Evolutionary conservation across 2,113 vertebrate species (phyloP).

Genomic region (Hepsetus odoe): DNA sequence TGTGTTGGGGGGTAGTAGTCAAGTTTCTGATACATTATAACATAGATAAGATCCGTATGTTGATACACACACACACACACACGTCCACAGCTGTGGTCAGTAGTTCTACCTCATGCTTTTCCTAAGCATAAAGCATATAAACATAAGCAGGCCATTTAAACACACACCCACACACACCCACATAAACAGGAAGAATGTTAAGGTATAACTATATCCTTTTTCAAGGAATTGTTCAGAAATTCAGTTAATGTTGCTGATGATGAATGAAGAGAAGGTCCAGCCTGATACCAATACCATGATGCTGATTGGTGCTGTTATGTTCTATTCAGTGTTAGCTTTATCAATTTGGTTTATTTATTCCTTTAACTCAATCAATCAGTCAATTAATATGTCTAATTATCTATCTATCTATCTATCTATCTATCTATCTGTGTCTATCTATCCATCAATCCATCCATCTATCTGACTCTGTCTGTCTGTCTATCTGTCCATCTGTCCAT

Average conservation of each 20-base stretch:
- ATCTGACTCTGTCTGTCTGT: neutral
- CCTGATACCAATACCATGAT: no score
- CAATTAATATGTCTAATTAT: neutral
- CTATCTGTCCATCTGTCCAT: neutral
- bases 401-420: neutral
- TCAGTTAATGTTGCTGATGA: no score
- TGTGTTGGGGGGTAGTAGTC: neutral
- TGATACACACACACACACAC: conserved; percentile 13
- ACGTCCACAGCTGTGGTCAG: neutral
- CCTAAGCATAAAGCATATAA: neutral
- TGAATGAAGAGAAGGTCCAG: no score
- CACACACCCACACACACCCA: neutral
- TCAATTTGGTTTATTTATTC: no score
- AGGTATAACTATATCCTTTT: neutral
- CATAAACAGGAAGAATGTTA: neutral
- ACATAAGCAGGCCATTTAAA: neutral
- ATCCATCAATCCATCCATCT: no score
- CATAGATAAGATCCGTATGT: neutral
- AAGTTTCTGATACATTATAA: neutral
- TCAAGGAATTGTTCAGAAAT: no score
- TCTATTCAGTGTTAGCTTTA: no score
- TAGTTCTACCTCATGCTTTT: neutral
- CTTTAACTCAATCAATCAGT: neutral
- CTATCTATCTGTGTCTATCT: neutral
- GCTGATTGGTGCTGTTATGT: no score